Evolutionary conservation across 1,140 invertebrate species (phyloP).

Genomic region (Calephelis virginiensis): DNA sequence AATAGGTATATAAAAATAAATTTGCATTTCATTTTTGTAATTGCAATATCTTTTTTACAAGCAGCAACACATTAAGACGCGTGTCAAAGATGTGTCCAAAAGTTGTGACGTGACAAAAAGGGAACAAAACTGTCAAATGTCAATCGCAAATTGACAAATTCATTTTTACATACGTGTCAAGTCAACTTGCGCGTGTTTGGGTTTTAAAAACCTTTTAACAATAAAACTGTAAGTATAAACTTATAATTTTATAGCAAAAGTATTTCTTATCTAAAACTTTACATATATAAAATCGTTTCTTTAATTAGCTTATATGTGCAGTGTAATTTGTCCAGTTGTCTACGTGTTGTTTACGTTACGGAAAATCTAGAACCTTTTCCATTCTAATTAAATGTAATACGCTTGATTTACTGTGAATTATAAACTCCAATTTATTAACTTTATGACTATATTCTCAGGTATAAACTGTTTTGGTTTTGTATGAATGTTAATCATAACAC

Average conservation of each 20-base stretch:
- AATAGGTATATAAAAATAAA: neutral
- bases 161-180: conserved; percentile 76
- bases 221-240: conserved; percentile 60
- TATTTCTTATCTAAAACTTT: neutral
- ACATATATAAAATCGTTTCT: neutral
- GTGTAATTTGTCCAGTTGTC: conserved; percentile 19
- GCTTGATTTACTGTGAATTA: conserved; percentile 27
- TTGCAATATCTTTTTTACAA: neutral
- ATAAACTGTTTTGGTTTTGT: neutral
- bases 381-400: conserved; percentile 22
- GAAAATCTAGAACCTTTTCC: conserved; percentile 40
- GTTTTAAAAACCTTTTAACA: conserved; percentile 60
- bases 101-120: conserved; percentile 39
- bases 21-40: neutral
- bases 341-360: conserved; percentile 36
- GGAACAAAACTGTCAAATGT: conserved; percentile 35
- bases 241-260: conserved; percentile 22
- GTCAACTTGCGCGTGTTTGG: conserved; percentile 59
- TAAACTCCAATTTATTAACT: conserved; percentile 8
- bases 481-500: neutral
- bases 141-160: conserved; percentile 41
- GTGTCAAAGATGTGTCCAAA: conserved; percentile 42
- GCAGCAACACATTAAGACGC: conserved; percentile 39
- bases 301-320: neutral
- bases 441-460: neutral